Conservation (phyloP, 2,888 invertebrate genomes). For the Platynereis dumerilii region DNA sequence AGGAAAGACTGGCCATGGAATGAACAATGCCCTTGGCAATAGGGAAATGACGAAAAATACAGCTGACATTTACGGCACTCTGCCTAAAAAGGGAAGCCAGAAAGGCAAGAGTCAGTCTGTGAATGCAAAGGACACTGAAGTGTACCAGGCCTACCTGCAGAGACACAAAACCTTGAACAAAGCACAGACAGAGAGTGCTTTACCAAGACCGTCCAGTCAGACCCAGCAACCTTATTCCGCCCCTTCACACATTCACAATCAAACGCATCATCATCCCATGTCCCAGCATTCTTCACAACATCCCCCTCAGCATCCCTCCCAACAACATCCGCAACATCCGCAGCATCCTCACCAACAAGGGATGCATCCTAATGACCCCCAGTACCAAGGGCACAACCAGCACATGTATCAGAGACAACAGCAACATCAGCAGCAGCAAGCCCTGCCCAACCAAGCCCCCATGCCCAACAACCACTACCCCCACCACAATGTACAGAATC, state of each 20-base stretch:
- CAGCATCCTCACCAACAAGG: conserved; percentile 1
- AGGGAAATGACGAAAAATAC: neutral
- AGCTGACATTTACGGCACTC: conserved; percentile 18
- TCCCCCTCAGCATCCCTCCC: conserved; percentile 3
- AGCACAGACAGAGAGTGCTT: no score
- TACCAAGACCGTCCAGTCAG: no score
- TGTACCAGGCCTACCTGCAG: conserved; percentile 18
- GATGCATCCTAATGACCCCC: neutral
- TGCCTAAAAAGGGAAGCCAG: conserved; percentile 9
- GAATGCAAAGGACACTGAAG: conserved; percentile 14
- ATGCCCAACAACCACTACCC: neutral
- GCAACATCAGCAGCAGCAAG: no score
- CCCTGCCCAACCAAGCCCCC: neutral
- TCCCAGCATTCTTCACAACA: neutral
- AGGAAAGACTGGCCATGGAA: conserved; percentile 10
- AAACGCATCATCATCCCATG: neutral
- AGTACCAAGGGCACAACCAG: neutral
- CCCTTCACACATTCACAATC: neutral
- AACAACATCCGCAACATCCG: neutral
- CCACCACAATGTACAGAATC: neutral
- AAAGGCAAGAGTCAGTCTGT: conserved; percentile 8
- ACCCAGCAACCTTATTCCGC: no score
- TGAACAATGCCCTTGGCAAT: neutral
- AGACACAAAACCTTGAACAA: conserved; percentile 13
- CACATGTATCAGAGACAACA: conserved; percentile 1